These are phyloP conservation scores for Hemichromis elongatus DNA, from an alignment of 2,113 vertebrate genomes.

Conservation along the genomic window DNA sequence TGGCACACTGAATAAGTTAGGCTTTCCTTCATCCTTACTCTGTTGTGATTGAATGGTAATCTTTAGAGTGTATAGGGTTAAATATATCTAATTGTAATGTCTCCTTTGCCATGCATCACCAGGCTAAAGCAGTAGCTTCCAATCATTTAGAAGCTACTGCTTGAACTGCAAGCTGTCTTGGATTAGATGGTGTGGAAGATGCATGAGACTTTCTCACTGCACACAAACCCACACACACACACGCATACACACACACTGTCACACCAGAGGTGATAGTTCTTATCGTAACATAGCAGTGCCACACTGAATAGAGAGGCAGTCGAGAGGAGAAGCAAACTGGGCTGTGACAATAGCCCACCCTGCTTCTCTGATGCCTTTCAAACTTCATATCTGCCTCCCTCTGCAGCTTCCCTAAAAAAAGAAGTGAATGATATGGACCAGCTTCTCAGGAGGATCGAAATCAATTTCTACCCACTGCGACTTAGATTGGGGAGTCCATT, in stretches of 20 bases:
- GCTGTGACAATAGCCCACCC: constrained; percentile 30
- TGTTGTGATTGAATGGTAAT: not conserved
- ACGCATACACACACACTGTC: not conserved
- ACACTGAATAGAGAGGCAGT: constrained; percentile 29
- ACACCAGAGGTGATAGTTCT: constrained; percentile 19
- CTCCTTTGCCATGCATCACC: not conserved
- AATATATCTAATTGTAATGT: not conserved
- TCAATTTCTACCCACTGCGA: constrained; percentile 40
- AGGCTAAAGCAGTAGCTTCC: not conserved
- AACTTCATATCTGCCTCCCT: constrained; percentile 41
- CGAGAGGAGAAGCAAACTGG: constrained; percentile 26
- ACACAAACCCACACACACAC: not conserved
- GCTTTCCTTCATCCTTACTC: not conserved
- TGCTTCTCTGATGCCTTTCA: constrained; percentile 35
- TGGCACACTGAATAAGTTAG: not conserved
- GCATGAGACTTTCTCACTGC: not conserved
- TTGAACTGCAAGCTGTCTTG: not conserved
- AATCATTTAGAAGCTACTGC: not conserved
- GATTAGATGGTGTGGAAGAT: not conserved
- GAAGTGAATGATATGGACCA: constrained; percentile 25
- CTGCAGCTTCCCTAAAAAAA: constrained; percentile 14
- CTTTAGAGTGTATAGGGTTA: not conserved
- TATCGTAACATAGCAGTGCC: constrained; percentile 32
- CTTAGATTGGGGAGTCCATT: constrained; percentile 38
- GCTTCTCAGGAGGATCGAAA: constrained; percentile 46